Evolutionary conservation across 2,113 vertebrate species (phyloP), one percentile per base, ranked within the genome.

Genomic region (Petrocephalus microphthalmus): DNA sequence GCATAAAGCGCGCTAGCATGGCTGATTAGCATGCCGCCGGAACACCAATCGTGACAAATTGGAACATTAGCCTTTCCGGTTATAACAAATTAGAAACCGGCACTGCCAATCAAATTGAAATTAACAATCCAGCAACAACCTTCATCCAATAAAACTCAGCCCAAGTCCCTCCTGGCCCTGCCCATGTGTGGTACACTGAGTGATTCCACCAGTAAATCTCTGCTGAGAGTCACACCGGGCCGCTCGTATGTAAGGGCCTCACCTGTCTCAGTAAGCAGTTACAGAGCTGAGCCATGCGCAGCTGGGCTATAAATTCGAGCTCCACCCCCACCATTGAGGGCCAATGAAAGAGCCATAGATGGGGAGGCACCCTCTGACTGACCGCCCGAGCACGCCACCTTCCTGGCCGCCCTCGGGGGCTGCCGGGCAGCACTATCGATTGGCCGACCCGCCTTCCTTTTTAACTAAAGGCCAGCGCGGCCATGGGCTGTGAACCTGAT

Each of bases 361-460:
- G 92, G 91, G 92, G 90, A 94, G 94, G 94, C 95, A 94, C 91
- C 91, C 92, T 95, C 93, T 95, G 94, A 95, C 94, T 93, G 94
- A 93, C 93, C 91, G 94, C 94, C 86, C 33, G 87, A 54, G 47
- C 86, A 71, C 88, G 89, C 45, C 78, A 87, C 89, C 90, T 52
- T 90, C 88, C 88, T 85, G 89, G 93, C 93, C 19, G 8, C 49
- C 81, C 45, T 8, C 17, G 20, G 42, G 78, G 78, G 15, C 84
- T 2, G n/a, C 6, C 37, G 85, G 19, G 29, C 56, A 10, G 89
- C 90, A 10, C 64, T 91, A 94, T 94, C 93, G 94, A 95, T 95
- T 91, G 89, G 89, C 81, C 90, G 84, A 84, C 90, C 89, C 89
- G 89, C 91, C 86, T 51, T 87, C 89, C 91, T 89, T 90, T 91